Base-by-base conservation (phyloP, 2,113 vertebrate genomes). In the Serilophus lunatus region DNA sequence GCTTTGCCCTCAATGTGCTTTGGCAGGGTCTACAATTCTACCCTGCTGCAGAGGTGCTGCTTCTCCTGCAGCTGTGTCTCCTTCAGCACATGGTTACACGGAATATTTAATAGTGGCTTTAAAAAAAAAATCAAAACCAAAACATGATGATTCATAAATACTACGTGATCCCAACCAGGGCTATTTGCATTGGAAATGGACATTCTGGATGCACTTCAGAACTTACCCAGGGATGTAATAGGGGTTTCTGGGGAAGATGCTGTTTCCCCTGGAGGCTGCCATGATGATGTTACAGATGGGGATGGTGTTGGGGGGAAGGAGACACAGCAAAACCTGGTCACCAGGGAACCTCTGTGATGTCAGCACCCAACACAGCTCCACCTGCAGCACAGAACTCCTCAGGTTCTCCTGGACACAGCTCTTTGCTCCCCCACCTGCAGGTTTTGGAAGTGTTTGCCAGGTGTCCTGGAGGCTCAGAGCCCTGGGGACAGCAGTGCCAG, bases 291-390 rank as follows among this genome's bases (percentile, higher is more conserved):
- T 6, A 35, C 60, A 12, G 36, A 75, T 16, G 2, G 1, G 2
- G 35, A 12, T 7, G 9, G 53, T 11, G 38, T 0, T 9, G 16
- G 61, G 42, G 64, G 24, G 56, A 8, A 28, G 74, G 75, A 35
- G 53, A 3, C 2, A 1, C 66, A 45, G 71, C 23, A 2, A 8
- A 3, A 0, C 3, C 65, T 6, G 2, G 60, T 92, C 3, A 7
- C 91, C 95, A 3, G 0, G 94, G 54, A 86, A 64, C 80, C 82
- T 92, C 75, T 94, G 72, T 95, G 95, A 93, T 81, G 88, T 77
- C 88, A 90, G 56, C 80, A 50, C 70, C 89, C 7, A 0, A 2
- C 38, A 80, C 49, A 0, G n/a, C 57, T 80, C 86, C 92, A 86
- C 29, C 71, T 38, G 49, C 87, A 54, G 33, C 83, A 38, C 49